Evolutionary conservation across 2,797 vertebrate genomes (phyloP).

Genomic region (Tapirus indicus): DNA sequence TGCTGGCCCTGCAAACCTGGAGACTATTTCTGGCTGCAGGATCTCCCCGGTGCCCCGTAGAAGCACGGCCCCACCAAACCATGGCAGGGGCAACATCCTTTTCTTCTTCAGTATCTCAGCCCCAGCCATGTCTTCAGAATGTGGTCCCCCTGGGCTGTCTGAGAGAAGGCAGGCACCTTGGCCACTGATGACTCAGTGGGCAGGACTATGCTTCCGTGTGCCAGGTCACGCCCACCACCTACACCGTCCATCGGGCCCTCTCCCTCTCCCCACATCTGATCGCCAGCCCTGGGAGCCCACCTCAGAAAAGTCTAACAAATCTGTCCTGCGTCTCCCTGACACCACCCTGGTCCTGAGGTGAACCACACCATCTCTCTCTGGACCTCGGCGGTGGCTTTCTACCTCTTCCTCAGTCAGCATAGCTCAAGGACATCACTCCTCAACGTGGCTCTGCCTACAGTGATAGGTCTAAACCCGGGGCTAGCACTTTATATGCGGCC

Average conservation of each 20-base stretch:
- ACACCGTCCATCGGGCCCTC: not conserved
- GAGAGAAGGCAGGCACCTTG: not conserved
- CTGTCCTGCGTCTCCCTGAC: not conserved
- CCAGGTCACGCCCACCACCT: not conserved
- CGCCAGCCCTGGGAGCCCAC: not conserved
- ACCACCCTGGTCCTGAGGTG: too few relatives aligned
- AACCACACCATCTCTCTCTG: not conserved
- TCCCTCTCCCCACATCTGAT: not conserved
- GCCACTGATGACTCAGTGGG: fast-evolving
- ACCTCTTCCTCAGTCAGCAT: not conserved
- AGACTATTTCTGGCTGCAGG: not conserved
- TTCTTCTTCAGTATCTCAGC: not conserved
- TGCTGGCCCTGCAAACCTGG: fast-evolving
- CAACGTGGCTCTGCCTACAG: not conserved
- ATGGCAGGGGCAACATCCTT: fast-evolving
- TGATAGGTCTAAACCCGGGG: not conserved
- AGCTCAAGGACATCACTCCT: not conserved
- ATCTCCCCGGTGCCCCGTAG: not conserved
- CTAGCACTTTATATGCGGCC: fast-evolving
- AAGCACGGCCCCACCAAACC: not conserved
- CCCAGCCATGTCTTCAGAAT: not conserved
- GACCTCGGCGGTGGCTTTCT: not conserved
- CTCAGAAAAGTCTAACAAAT: not conserved
- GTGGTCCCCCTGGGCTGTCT: not conserved
- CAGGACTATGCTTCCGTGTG: not conserved